phyloP scores from a whole-genome alignment of 2,888 invertebrate genomes.

The Aproaerema taeniolella region DNA sequence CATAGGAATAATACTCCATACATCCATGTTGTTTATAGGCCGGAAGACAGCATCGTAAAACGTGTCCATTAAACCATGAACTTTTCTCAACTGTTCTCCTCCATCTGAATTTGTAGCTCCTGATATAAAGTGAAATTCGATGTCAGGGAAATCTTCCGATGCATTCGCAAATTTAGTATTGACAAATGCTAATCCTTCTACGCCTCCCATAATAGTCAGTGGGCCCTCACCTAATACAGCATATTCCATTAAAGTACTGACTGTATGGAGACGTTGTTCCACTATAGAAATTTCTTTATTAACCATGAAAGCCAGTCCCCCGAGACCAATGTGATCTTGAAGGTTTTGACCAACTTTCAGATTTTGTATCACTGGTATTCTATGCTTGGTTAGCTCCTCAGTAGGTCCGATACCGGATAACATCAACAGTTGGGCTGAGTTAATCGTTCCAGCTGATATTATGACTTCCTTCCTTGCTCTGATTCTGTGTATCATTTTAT shows the following conservation, averaged over 20 bases:
- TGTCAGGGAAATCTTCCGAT: conserved; percentile 90
- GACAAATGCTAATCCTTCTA: conserved; percentile 92
- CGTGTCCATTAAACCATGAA: conserved; percentile 84
- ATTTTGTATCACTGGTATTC: conserved; percentile 89
- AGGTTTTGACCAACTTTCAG: conserved; percentile 90
- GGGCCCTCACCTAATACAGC: conserved; percentile 90
- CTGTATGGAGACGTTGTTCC: conserved; percentile 86
- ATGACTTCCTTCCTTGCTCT: conserved; percentile 92
- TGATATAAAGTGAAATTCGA: conserved; percentile 92
- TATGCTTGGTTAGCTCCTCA: conserved; percentile 82
- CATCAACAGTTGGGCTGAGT: conserved; percentile 96
- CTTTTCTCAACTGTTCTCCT: conserved; percentile 87
- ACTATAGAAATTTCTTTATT: conserved; percentile 88
- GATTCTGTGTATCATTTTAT: conserved; percentile 84
- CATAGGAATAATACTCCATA: conserved; percentile 91
- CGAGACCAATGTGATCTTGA: conserved; percentile 93
- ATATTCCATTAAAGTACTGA: conserved; percentile 88
- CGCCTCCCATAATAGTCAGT: conserved; percentile 91
- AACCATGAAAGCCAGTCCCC: conserved; percentile 89
- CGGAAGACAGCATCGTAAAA: conserved; percentile 87
- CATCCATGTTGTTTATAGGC: conserved; percentile 85
- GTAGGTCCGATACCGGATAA: conserved; percentile 92
- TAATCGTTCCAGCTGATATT: conserved; percentile 93
- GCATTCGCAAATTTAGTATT: conserved; percentile 91
- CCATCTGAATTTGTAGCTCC: conserved; percentile 92